A percentile compares a stretch with the other conserved stretches of the same genome.
phyloP scores from a whole-genome alignment of 2,888 invertebrate species.

The Ypsolopha sequella region DNA sequence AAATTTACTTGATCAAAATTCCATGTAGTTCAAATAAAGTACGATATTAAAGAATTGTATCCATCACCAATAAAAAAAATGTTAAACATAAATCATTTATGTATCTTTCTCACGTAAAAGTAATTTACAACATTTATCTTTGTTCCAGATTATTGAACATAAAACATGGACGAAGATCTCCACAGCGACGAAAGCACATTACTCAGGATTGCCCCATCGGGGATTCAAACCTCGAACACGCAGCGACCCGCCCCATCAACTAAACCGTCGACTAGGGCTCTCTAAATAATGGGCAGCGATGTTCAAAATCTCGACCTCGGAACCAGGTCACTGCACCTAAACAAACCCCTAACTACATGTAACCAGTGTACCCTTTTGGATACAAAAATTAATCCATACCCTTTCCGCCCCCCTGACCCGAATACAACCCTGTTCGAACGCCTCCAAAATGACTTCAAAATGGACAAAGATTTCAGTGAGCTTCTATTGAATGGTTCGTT shows the following conservation, averaged over 20 bases:
- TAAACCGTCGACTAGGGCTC: background rate
- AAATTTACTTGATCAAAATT: too few relatives aligned
- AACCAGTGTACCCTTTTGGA: background rate
- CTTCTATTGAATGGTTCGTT: background rate
- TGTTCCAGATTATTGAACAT: background rate
- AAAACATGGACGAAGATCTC: background rate
- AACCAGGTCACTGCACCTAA: background rate
- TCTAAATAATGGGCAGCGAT: background rate
- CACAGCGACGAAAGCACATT: background rate
- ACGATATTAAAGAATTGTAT: too few relatives aligned
- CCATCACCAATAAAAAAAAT: too few relatives aligned
- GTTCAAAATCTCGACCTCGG: background rate
- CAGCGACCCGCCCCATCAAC: background rate
- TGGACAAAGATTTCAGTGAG: conserved; percentile 31
- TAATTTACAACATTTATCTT: background rate
- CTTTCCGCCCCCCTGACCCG: background rate
- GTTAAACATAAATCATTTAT: too few relatives aligned
- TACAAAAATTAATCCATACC: background rate
- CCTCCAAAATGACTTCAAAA: conserved; percentile 12
- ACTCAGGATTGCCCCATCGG: background rate
- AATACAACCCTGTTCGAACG: background rate
- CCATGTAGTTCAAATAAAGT: too few relatives aligned
- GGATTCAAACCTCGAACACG: background rate
- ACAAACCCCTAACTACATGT: background rate
- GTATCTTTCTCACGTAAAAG: too few relatives aligned